Conservation (phyloP, 2,888 invertebrate species). For the Cryptus armator region DNA sequence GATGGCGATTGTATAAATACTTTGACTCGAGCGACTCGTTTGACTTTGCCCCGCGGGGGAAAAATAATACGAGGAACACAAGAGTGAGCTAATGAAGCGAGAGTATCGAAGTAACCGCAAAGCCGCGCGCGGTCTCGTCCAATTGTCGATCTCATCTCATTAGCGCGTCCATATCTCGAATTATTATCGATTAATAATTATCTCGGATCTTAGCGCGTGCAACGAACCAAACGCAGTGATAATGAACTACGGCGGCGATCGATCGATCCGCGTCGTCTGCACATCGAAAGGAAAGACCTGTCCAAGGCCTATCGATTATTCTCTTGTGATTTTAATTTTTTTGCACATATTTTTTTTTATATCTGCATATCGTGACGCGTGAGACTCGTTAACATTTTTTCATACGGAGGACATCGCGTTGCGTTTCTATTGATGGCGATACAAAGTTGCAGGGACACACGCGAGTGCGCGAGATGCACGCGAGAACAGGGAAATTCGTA, state of each 20-base stretch:
- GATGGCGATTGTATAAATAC: constrained; percentile 20
- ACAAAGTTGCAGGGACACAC: constrained; percentile 20
- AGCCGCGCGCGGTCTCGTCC: not conserved
- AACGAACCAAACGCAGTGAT: constrained; percentile 49
- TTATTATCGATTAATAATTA: constrained; percentile 67
- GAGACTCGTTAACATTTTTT: constrained; percentile 77
- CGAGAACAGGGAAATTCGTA: constrained; percentile 59
- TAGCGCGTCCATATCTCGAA: constrained; percentile 44
- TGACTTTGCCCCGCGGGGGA: constrained; percentile 24
- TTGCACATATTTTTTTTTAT: constrained; percentile 52
- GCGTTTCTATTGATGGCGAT: not conserved
- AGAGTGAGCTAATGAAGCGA: constrained; percentile 63
- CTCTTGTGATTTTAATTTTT: constrained; percentile 28
- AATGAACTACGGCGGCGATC: constrained; percentile 63
- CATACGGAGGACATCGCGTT: not conserved
- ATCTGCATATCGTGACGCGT: constrained; percentile 67
- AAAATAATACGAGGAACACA: constrained; percentile 57
- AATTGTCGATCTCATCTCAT: constrained; percentile 25
- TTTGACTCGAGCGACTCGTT: constrained; percentile 3
- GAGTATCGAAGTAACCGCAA: constrained; percentile 35
- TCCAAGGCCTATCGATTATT: constrained; percentile 59
- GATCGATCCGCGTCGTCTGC: constrained; percentile 27
- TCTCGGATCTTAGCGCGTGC: constrained; percentile 49
- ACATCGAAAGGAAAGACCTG: constrained; percentile 26
- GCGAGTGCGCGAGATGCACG: not conserved